phyloP scores from a whole-genome alignment of 2,797 vertebrate genomes.

The Pampus argenteus region DNA sequence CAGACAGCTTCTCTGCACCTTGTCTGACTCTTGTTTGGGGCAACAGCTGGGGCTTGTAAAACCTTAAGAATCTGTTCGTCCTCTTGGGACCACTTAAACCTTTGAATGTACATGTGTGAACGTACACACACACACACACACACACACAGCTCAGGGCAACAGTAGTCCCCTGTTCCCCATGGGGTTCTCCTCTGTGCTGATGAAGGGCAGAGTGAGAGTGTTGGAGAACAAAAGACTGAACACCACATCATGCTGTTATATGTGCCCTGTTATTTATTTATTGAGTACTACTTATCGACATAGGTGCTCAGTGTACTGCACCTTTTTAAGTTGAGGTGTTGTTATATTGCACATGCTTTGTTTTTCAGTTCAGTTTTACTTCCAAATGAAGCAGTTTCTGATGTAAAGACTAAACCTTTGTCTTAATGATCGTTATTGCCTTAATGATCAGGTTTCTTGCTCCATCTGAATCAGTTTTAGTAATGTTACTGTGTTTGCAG shows the following conservation, averaged over 20 bases:
- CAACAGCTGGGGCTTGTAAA: conserved; percentile 39
- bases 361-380: neutral
- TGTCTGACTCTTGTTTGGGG: conserved; percentile 28
- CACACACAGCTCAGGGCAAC: conserved; percentile 51
- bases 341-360: neutral
- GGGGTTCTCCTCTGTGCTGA: conserved; percentile 16
- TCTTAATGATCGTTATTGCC: too few species aligned
- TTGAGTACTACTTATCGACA: conserved; percentile 3
- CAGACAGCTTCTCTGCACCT: conserved; percentile 33
- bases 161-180: conserved; percentile 32
- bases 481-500: too few species aligned
- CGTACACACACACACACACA: neutral
- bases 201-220: conserved; percentile 23
- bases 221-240: conserved; percentile 52
- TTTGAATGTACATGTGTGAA: neutral
- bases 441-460: too few species aligned
- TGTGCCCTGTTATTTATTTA: conserved; percentile 7
- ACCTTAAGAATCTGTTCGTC: conserved; percentile 7
- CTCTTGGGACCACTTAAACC: conserved; percentile 31
- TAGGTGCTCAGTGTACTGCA: neutral
- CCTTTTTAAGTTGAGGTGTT: neutral
- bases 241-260: conserved; percentile 4
- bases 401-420: too few species aligned
- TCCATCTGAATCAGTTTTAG: too few species aligned
- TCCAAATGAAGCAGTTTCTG: too few species aligned